Conservation (phyloP, 2,113 vertebrate genomes). For the Hippocampus guttulatus region DNA sequence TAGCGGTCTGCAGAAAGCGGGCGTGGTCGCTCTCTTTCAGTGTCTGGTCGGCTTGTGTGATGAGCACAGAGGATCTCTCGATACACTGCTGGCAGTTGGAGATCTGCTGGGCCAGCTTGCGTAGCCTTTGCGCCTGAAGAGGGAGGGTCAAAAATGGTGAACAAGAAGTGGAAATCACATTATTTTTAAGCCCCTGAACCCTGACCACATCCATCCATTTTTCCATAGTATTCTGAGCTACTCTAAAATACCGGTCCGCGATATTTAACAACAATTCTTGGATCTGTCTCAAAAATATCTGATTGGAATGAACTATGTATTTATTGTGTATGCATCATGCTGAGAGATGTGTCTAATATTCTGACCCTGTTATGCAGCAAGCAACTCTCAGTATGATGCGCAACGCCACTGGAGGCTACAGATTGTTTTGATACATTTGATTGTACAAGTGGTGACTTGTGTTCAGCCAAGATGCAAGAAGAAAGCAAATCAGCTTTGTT, state of each 20-base stretch:
- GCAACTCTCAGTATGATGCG: too few species aligned
- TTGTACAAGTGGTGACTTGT: neutral
- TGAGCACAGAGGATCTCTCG: slow-evolving; percentile 89
- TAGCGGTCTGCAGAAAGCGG: slow-evolving; percentile 93
- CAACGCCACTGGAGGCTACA: too few species aligned
- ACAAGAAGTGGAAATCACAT: neutral
- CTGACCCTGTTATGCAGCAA: too few species aligned
- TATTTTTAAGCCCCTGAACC: neutral
- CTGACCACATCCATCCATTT: neutral
- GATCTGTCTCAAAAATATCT: too few species aligned
- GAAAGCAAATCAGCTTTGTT: neutral
- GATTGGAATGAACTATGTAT: too few species aligned
- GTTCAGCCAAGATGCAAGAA: neutral
- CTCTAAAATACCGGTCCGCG: neutral
- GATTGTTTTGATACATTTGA: too few species aligned
- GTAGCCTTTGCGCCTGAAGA: slow-evolving; percentile 82
- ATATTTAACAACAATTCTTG: too few species aligned
- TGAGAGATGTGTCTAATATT: too few species aligned
- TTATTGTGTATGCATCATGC: too few species aligned
- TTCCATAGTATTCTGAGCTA: neutral
- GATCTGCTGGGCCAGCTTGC: slow-evolving; percentile 95
- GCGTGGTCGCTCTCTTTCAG: slow-evolving; percentile 95
- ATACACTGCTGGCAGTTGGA: slow-evolving; percentile 96
- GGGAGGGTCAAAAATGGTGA: neutral
- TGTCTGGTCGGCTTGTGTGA: slow-evolving; percentile 91